phyloP scores from a whole-genome alignment of 2,888 invertebrate species.

The Sinopyrophorus schimmeli region DNA sequence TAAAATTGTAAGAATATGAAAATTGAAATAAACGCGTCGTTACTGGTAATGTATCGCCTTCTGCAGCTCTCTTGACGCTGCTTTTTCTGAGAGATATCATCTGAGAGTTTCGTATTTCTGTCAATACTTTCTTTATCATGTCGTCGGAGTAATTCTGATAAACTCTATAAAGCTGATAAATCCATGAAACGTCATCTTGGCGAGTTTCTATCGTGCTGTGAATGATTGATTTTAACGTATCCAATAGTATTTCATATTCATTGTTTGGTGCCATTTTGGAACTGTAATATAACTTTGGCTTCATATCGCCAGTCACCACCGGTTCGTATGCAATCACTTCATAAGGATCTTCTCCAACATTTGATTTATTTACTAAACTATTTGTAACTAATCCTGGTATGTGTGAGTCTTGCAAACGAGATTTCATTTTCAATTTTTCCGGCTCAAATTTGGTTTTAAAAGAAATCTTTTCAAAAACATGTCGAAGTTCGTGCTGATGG shows the following conservation, averaged over 20 bases:
- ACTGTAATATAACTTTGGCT: slow-evolving; percentile 3
- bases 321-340: slow-evolving; percentile 15
- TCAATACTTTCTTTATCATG: slow-evolving; percentile 63
- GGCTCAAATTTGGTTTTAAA: background rate
- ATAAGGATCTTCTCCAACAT: too few relatives aligned
- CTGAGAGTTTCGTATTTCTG: slow-evolving; percentile 62
- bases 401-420: too few relatives aligned
- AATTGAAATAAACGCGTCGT: slow-evolving; percentile 55
- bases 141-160: slow-evolving; percentile 73
- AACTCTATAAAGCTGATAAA: slow-evolving; percentile 69
- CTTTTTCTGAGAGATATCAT: slow-evolving; percentile 62
- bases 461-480: slow-evolving; percentile 17
- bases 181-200: slow-evolving; percentile 65
- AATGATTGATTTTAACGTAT: slow-evolving; percentile 62
- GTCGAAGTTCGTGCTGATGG: slow-evolving; percentile 22
- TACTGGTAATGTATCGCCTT: slow-evolving; percentile 45
- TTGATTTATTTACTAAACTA: too few relatives aligned
- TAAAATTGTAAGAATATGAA: slow-evolving; percentile 46
- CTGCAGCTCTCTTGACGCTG: slow-evolving; percentile 41
- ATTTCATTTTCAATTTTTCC: too few relatives aligned
- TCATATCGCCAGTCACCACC: background rate
- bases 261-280: slow-evolving; percentile 4
- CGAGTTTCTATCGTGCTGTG: slow-evolving; percentile 68
- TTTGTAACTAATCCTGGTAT: too few relatives aligned
- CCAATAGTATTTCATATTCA: slow-evolving; percentile 58